These are phyloP conservation scores for Petrolisthes manimaculis DNA, from an alignment of 2,888 invertebrate genomes.

Conservation along the genomic window DNA sequence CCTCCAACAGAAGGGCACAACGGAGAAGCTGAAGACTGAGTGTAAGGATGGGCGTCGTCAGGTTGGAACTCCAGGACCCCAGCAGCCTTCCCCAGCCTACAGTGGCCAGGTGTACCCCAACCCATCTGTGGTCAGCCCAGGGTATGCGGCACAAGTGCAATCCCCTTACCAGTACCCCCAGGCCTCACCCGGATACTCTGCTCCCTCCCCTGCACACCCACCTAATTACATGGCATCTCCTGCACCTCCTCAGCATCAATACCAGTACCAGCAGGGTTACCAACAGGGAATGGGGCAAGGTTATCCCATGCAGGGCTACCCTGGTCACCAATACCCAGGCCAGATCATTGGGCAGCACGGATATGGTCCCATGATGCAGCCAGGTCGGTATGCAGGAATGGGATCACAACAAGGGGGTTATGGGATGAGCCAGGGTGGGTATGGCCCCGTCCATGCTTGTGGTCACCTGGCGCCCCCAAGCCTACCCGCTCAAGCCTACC, in stretches of 20 bases:
- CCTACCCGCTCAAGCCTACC: slow-evolving; percentile 60
- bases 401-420: slow-evolving; percentile 43
- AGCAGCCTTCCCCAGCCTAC: slow-evolving; percentile 63
- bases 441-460: slow-evolving; percentile 63
- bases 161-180: slow-evolving; percentile 58
- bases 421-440: slow-evolving; percentile 51
- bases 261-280: slow-evolving; percentile 37
- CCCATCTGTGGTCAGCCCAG: slow-evolving; percentile 59
- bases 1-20: slow-evolving; percentile 57
- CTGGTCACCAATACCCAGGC: slow-evolving; percentile 65
- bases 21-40: slow-evolving; percentile 52
- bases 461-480: slow-evolving; percentile 65
- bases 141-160: slow-evolving; percentile 66
- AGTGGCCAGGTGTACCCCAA: slow-evolving; percentile 62
- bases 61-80: slow-evolving; percentile 58
- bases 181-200: slow-evolving; percentile 57
- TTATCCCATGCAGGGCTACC: slow-evolving; percentile 55
- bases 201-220: slow-evolving; percentile 61
- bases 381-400: slow-evolving; percentile 65
- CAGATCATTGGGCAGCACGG: slow-evolving; percentile 66
- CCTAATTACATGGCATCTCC: slow-evolving; percentile 45
- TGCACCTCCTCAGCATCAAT: slow-evolving; percentile 62
- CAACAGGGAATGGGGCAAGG: slow-evolving; percentile 40
- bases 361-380: slow-evolving; percentile 57
- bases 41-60: slow-evolving; percentile 50